These are phyloP conservation scores for Andrena bicolor DNA, from an alignment of 2,888 invertebrate genomes.

Conservation along the genomic window DNA sequence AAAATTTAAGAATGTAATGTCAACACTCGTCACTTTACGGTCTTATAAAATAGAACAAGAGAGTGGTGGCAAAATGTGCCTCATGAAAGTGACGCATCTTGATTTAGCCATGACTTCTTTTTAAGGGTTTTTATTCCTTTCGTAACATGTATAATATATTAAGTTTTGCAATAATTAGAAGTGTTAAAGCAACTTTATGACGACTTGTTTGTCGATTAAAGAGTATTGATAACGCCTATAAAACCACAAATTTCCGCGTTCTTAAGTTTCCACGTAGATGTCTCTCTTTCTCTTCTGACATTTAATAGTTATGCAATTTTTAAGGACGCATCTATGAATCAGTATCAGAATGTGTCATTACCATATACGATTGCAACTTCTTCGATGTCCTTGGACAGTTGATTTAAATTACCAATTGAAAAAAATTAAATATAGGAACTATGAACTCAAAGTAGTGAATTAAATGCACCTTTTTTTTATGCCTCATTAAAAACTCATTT, in stretches of 20 bases:
- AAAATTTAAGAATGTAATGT: neutral
- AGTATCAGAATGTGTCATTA: neutral
- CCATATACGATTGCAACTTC: neutral
- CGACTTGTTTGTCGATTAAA: conserved; percentile 9
- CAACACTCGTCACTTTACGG: neutral
- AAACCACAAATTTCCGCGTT: conserved; percentile 51
- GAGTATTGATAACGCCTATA: conserved; percentile 19
- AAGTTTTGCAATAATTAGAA: neutral
- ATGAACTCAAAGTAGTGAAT: neutral
- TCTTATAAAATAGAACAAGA: neutral
- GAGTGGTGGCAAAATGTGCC: conserved; percentile 1
- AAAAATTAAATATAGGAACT: neutral
- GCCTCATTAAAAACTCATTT: no score
- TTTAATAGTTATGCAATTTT: conserved; percentile 25
- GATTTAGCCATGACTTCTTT: neutral
- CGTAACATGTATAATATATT: neutral
- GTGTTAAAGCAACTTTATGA: neutral
- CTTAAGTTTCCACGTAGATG: conserved; percentile 30
- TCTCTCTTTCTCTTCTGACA: neutral
- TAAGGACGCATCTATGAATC: neutral
- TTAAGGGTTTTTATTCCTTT: neutral
- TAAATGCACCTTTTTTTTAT: no score
- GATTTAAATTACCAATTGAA: neutral
- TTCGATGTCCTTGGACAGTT: neutral
- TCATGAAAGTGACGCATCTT: neutral